Base-by-base conservation (phyloP, 2,888 invertebrate genomes). In the Nebria brevicollis region DNA sequence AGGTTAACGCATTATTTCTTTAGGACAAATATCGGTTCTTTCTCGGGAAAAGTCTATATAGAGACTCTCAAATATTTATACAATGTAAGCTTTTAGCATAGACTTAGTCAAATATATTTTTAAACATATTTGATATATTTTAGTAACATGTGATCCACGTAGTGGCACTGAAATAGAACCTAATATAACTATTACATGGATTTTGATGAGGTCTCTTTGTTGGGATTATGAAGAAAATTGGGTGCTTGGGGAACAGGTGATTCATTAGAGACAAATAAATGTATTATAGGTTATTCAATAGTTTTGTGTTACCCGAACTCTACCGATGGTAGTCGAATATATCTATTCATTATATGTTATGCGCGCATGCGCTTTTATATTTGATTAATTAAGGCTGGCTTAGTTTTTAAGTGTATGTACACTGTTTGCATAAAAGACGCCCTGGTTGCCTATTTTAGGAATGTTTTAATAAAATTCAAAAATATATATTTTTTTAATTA, bases 51-150 rank as follows among this genome's bases (percentile, higher is more conserved):
- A 95, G 90, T 92, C 89, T 96, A 85, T 94, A 93, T 88, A 93
- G 93, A 86, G 92, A 92, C 83, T 93, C 95, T 1, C 92, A 93
- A 88, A 91, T 96, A 81, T 93, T 91, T 87, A 91, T 95, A 77
- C 90, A 91, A 88, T 90, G 95, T 95, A 90, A 92, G 93, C 90
- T 64, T 26, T 70, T 20, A 34, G 1, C 34, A 34, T 34, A 34
- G 34, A 34, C 2, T 34, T 34, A 34, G 1, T 34, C 1, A 34
- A 34, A 34, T 34, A 34, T 34, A n/a, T 34, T 34, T 34, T 34
- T 34, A 34, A 1, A 34, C 34, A 34, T 34, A 34, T 34, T 34
- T 34, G 34, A 34, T 34, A 78, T 82, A 73, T 87, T 88, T 77
- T 83, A 91, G 91, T 91, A 82, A 90, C 89, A 77, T 92, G 92